Evolutionary conservation across 1,140 invertebrate genomes (phyloP), one percentile per base, ranked within the genome.

Genomic region (Hesperophylax magnus): DNA sequence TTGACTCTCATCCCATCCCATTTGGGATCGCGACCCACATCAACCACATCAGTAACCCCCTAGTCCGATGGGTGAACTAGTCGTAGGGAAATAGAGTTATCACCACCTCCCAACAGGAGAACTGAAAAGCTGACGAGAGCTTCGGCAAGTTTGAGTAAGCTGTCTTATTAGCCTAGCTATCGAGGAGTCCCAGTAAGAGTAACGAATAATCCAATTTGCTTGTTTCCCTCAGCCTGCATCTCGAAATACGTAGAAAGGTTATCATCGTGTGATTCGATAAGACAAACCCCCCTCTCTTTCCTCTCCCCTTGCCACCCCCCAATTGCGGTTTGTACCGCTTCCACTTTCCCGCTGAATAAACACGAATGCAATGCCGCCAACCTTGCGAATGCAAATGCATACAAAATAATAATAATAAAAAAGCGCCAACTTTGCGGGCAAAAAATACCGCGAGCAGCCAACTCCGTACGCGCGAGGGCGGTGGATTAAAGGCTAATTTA

Each of bases 341-440:
- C 75, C 71, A 78, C 76, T 83, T 83, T 83, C 58, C 79, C 79
- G 82, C 82, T 81, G 79, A 81, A 83, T 83, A 83, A 81, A 81
- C 79, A 81, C 79, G 79, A 83, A 81, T 83, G 82, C 82, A 83
- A 76, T 81, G 82, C 82, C 79, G 79, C 78, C 79, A 78, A 83
- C 82, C 79, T 78, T 81, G 77, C 82, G 82, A 83, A 83, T 83
- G 82, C 79, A 81, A 78, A 78, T 83, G 79, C 82, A 81, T 76
- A 81, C 82, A 81, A 81, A 83, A 81, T 77, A 77, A 76, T 58
- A 78, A 53, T 63, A 77, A 77, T 24, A 78, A 69, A 34, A 78
- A 80, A 63, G 56, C 65, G 54, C 75, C 80, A 78, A 81, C 76
- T 78, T 78, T 56, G 71, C 77, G 77, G 77, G 52, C 76, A 82